Conservation (phyloP, 2,888 invertebrate species). For the Hyposoter dolosus region DNA sequence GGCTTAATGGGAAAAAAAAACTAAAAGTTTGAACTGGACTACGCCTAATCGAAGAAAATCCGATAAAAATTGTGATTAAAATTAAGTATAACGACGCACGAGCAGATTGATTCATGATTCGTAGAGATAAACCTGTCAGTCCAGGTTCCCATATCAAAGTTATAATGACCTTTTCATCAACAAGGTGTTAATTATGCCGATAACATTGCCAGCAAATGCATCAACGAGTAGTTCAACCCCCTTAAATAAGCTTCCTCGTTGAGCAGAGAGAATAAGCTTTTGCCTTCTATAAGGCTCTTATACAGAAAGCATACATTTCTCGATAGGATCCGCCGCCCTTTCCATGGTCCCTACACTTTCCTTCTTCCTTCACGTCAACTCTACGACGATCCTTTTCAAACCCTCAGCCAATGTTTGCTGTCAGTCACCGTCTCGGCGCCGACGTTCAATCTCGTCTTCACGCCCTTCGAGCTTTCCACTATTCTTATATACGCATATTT, state of each 20-base stretch:
- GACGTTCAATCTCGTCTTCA: slow-evolving; percentile 53
- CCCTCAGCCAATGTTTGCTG: slow-evolving; percentile 54
- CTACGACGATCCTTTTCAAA: slow-evolving; percentile 41
- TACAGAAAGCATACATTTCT: slow-evolving; percentile 1
- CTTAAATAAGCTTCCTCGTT: slow-evolving; percentile 56
- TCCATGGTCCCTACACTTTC: neutral
- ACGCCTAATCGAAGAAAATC: too few species aligned
- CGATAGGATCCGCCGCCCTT: slow-evolving; percentile 15
- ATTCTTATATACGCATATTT: slow-evolving; percentile 35
- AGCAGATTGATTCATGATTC: neutral
- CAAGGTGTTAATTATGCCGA: slow-evolving; percentile 30
- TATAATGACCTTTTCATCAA: slow-evolving; percentile 42
- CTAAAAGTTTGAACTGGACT: too few species aligned
- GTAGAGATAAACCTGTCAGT: neutral
- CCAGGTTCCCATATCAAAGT: neutral
- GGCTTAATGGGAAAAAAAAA: neutral
- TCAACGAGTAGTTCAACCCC: slow-evolving; percentile 25
- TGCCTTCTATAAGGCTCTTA: neutral
- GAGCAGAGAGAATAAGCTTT: slow-evolving; percentile 50
- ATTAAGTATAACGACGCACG: too few species aligned
- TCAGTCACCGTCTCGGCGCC: slow-evolving; percentile 50
- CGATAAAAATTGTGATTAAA: too few species aligned
- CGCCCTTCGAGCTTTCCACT: slow-evolving; percentile 46
- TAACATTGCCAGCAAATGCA: slow-evolving; percentile 37
- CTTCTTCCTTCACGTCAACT: slow-evolving; percentile 9